Conservation (phyloP, 2,888 invertebrate species). For the Coelinius sp. region DNA sequence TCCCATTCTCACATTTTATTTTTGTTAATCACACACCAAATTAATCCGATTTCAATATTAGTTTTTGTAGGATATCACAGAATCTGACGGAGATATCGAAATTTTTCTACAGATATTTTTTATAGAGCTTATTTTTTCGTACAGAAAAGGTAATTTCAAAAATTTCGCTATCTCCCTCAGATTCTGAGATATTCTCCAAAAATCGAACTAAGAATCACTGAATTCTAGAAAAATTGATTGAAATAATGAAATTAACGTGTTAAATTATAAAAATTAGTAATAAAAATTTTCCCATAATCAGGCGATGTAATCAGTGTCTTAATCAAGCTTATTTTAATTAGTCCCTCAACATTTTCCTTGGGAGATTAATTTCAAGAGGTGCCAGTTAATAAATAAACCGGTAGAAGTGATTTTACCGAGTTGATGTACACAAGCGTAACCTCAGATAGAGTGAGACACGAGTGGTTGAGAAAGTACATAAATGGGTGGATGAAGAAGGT, state of each 20-base stretch:
- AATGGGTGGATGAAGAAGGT: not conserved
- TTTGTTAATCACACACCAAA: no score
- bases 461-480: conserved; percentile 11
- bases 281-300: not conserved
- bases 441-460: conserved; percentile 8
- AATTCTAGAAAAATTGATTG: no score
- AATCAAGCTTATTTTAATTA: conserved; percentile 42
- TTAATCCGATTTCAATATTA: no score
- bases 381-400: conserved; percentile 38
- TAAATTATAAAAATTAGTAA: conserved; percentile 15
- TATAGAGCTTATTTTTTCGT: no score
- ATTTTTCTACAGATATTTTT: no score
- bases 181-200: not conserved
- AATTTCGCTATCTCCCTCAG: no score
- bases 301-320: conserved; percentile 40
- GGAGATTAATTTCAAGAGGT: conserved; percentile 29
- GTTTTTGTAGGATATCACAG: no score
- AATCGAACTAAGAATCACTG: no score
- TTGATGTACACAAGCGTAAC: conserved; percentile 1
- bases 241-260: not conserved
- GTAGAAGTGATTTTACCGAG: conserved; percentile 14
- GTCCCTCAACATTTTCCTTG: conserved; percentile 17
- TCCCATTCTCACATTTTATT: no score
- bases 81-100: no score
- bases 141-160: no score